Evolutionary conservation across 2,888 invertebrate species (phyloP).

Genomic region (Anagyrus pseudococci): DNA sequence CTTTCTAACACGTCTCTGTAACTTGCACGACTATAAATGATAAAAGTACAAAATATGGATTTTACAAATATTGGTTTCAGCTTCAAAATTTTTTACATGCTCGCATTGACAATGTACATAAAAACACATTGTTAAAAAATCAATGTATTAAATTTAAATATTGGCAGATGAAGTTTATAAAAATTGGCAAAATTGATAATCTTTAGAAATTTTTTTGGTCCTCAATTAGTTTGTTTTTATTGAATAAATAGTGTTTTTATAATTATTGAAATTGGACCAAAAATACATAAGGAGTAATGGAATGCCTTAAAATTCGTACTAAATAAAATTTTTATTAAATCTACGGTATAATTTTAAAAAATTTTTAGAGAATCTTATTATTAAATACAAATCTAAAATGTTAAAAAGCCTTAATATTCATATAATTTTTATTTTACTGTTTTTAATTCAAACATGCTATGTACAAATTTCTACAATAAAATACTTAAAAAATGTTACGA

Average conservation of each 20-base stretch:
- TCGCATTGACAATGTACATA: constrained; percentile 18
- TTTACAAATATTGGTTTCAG: constrained; percentile 24
- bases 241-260: background rate
- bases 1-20: constrained; percentile 39
- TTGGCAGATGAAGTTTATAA: constrained; percentile 5
- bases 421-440: no score
- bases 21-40: constrained; percentile 38
- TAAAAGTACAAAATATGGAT: constrained; percentile 35
- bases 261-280: background rate
- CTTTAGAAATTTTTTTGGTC: background rate
- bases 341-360: background rate
- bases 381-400: background rate
- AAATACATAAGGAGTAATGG: background rate
- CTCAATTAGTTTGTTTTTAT: background rate
- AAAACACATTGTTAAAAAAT: constrained; percentile 1
- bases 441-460: constrained; percentile 13
- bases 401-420: no score
- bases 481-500: constrained; percentile 4
- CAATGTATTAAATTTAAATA: constrained; percentile 1
- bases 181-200: background rate
- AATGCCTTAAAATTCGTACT: background rate
- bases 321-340: background rate
- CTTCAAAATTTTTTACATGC: constrained; percentile 24
- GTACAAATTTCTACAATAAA: constrained; percentile 34
- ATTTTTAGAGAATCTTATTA: background rate